Conservation (phyloP, 1,140 invertebrate species). For the Dreissena polymorpha region DNA sequence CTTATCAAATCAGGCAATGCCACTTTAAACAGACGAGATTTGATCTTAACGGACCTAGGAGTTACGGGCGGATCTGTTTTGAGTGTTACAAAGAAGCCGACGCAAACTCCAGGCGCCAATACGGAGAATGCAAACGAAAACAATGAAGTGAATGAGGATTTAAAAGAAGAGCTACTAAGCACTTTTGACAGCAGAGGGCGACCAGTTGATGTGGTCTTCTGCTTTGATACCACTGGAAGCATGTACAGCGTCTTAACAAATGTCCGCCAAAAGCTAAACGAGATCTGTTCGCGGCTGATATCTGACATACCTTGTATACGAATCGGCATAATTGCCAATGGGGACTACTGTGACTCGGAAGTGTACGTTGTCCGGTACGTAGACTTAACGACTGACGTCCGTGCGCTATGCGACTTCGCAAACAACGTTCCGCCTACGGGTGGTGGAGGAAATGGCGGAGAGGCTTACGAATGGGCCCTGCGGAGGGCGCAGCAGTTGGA, state of each 20-base stretch:
- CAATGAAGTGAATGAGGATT: too few relatives aligned
- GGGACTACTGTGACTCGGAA: conserved; percentile 70
- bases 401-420: conserved; percentile 67
- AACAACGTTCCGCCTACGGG: conserved; percentile 60
- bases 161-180: conserved; percentile 63
- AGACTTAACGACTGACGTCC: conserved; percentile 72
- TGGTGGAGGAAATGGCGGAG: conserved; percentile 62
- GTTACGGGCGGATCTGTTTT: too few relatives aligned
- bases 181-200: conserved; percentile 68
- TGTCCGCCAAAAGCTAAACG: conserved; percentile 67
- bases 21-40: too few relatives aligned
- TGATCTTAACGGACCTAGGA: too few relatives aligned
- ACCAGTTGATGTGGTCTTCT: conserved; percentile 74
- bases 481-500: conserved; percentile 71
- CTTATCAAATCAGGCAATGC: too few relatives aligned
- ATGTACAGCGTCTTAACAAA: conserved; percentile 71
- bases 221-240: conserved; percentile 76
- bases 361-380: conserved; percentile 65
- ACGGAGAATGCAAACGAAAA: too few relatives aligned
- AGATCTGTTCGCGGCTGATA: conserved; percentile 68
- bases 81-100: too few relatives aligned
- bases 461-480: conserved; percentile 74
- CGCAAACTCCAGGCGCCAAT: too few relatives aligned
- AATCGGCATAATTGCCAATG: conserved; percentile 75
- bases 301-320: conserved; percentile 72